Evolutionary conservation across 2,113 vertebrate species (phyloP).

Genomic region (Verasper variegatus): DNA sequence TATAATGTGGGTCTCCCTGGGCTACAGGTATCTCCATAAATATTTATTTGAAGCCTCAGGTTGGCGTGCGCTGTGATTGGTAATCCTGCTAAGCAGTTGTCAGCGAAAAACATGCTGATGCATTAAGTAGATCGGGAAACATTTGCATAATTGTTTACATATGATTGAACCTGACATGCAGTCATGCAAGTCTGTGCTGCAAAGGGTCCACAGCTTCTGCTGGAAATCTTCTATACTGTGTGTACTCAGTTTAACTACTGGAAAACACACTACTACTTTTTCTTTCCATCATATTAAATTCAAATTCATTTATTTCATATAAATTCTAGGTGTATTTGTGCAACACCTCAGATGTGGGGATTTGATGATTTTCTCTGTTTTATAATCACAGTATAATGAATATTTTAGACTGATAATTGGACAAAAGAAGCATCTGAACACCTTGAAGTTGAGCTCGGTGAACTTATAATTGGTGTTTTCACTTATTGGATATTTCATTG

Average conservation of each 20-base stretch:
- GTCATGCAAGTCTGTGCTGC: constrained; percentile 17
- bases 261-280: neutral
- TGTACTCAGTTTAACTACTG: neutral
- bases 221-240: neutral
- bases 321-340: too few relatives aligned
- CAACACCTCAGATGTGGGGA: too few relatives aligned
- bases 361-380: too few relatives aligned
- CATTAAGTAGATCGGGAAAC: constrained; percentile 55
- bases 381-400: too few relatives aligned
- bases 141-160: constrained; percentile 49
- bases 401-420: too few relatives aligned
- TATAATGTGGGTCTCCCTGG: constrained; percentile 44
- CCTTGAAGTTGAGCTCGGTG: neutral
- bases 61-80: constrained; percentile 27
- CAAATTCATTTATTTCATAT: too few relatives aligned
- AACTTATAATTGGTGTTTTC: neutral
- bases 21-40: constrained; percentile 63
- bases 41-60: constrained; percentile 56
- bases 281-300: too few relatives aligned
- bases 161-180: constrained; percentile 39
- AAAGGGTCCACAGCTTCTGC: constrained; percentile 9
- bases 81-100: constrained; percentile 57
- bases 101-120: constrained; percentile 56
- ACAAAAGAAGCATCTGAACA: too few relatives aligned
- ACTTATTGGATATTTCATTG: too few relatives aligned